Base-by-base conservation (phyloP, 2,113 vertebrate species). In the Phalacrocorax carbo region DNA sequence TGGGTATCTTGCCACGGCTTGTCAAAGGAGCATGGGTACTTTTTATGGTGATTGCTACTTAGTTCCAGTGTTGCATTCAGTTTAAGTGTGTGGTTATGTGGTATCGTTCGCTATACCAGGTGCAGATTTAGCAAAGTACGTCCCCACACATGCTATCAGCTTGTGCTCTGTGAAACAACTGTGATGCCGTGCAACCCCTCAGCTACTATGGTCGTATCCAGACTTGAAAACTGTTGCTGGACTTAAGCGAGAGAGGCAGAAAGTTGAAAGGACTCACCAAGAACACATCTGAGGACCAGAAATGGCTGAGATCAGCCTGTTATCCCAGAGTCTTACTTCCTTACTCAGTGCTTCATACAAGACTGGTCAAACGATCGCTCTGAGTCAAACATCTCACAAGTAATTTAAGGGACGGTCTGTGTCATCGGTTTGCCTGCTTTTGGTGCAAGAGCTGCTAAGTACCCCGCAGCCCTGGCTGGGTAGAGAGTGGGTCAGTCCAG, bases 161-260 rank as follows among this genome's bases (percentile, higher is more conserved):
- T 26, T 46, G 25, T 78, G 51, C 25, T 86, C 23, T 14, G 3
- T 60, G n/a, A 78, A 86, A 65, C 77, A 17, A 30, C 22, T 60
- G 66, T 13, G 52, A 44, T 52, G 18, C 36, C 36, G 5, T 30
- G 40, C 49, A 70, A 32, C 3, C 20, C 44, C 34, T 70, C 34
- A 86, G 18, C 29, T 89, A 17, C 49, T 20, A 5, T 44, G 29
- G 52, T n/a, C 55, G 15, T 68, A 78, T 30, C 38, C 10, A 8
- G 46, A n/a, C 29, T 26, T 78, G 61, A 69, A 83, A 80, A 81
- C 22, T 77, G 11, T 46, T 49, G n/a, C 78, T 90, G 62, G 60
- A 34, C 4, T 12, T 49, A 72, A 68, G 20, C 0, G 0, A 69
- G 26, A 48, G 16, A 29, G 34, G 34, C 32, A 79, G 65, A 30